These are phyloP conservation scores for Lontra canadensis DNA, from an alignment of 2,113 vertebrate genomes.

Conservation along the genomic window DNA sequence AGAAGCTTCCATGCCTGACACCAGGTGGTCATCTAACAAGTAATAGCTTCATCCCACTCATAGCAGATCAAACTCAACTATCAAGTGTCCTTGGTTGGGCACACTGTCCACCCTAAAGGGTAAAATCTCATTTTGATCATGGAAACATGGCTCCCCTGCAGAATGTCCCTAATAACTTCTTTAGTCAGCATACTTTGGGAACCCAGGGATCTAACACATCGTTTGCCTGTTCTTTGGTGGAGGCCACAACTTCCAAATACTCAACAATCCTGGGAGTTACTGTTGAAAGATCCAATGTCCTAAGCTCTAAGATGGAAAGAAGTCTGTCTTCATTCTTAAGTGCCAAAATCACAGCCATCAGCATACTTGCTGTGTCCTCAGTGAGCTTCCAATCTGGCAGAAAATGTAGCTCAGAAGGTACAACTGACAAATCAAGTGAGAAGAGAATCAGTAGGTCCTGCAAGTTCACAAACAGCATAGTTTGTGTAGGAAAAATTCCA, in stretches of 20 bases:
- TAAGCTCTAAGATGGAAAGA: not conserved
- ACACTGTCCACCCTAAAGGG: not conserved
- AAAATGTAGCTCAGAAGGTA: not conserved
- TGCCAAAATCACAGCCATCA: not conserved
- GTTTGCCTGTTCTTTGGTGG: not conserved
- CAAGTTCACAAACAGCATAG: not conserved
- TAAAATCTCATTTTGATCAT: not conserved
- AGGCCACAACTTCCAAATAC: not conserved
- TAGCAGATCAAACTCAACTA: not conserved
- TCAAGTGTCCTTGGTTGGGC: not conserved
- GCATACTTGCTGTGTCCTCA: not conserved
- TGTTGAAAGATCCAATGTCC: not conserved
- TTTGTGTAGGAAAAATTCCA: not conserved
- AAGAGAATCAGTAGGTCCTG: not conserved
- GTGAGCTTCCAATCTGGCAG: not conserved
- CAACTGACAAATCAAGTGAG: not conserved
- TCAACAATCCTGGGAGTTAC: not conserved
- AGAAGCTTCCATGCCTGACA: not conserved
- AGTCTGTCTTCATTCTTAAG: not conserved
- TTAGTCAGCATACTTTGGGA: not conserved
- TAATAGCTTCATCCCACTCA: not conserved
- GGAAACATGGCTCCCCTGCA: not conserved
- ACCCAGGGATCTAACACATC: not conserved
- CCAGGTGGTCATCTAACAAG: not conserved
- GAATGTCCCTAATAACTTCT: not conserved